Conservation (phyloP, 2,113 vertebrate species). For the Halcyon malimbica region DNA sequence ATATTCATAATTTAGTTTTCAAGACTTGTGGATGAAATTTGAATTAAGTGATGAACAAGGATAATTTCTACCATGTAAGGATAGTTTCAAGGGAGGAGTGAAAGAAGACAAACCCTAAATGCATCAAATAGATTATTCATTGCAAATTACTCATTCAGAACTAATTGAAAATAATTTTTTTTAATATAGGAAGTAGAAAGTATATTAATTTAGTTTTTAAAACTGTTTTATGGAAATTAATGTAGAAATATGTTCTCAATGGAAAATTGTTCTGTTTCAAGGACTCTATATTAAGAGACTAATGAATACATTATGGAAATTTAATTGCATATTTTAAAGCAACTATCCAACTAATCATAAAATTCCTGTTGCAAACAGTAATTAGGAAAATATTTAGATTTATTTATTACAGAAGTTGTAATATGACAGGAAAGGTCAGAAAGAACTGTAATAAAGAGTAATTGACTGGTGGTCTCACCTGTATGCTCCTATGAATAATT, state of each 20-base stretch:
- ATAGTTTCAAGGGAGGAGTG: not conserved
- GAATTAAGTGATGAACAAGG: not conserved
- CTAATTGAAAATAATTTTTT: not conserved
- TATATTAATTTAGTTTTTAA: constrained; percentile 10
- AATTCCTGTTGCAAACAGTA: not conserved
- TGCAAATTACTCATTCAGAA: not conserved
- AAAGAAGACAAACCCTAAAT: not conserved
- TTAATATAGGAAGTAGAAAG: not conserved
- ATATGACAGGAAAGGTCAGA: not conserved
- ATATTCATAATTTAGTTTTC: not conserved
- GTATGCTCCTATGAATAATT: not conserved
- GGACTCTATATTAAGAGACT: not conserved
- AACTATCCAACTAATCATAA: constrained; percentile 6
- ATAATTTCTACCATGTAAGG: not conserved
- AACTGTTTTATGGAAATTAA: constrained; percentile 16
- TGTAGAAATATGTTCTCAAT: constrained; percentile 17
- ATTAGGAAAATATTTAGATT: not conserved
- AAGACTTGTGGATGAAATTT: not conserved
- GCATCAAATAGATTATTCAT: not conserved
- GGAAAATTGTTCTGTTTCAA: not conserved
- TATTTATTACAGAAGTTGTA: not conserved
- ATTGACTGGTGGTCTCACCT: not conserved
- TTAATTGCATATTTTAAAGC: constrained; percentile 22
- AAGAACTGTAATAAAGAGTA: not conserved
- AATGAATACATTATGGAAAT: constrained; percentile 24